Percentiles rank a stretch among this genome's conserved stretches.
Evolutionary conservation across 2,113 vertebrate species (phyloP).

Genomic region (Thamnaconus septentrionalis): DNA sequence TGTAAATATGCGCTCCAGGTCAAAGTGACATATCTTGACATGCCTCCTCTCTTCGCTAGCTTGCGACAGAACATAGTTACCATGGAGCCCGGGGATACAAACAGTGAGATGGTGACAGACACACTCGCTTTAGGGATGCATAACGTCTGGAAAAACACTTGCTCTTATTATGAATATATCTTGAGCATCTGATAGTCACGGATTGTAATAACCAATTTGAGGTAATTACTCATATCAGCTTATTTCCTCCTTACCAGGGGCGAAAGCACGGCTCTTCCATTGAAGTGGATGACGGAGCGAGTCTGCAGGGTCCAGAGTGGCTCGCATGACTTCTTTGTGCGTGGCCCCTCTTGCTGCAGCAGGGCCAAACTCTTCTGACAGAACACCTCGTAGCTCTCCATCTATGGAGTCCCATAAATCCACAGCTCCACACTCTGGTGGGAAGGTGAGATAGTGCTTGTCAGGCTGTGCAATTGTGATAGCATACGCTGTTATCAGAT

Average conservation of each 20-base stretch:
- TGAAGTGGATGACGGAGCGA: constrained; percentile 82
- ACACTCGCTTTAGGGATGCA: too few species aligned
- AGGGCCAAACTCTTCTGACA: constrained; percentile 77
- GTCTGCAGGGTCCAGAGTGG: constrained; percentile 49
- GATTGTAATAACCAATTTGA: not conserved
- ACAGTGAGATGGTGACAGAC: too few species aligned
- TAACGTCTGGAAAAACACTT: not conserved
- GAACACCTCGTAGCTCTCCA: constrained; percentile 92
- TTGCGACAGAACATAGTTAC: too few species aligned
- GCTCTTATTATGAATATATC: not conserved
- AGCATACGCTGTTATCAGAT: too few species aligned
- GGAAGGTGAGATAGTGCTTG: not conserved
- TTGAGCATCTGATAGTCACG: not conserved
- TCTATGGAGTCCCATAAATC: constrained; percentile 54
- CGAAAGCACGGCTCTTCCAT: constrained; percentile 83
- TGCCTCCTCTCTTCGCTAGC: too few species aligned
- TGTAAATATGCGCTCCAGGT: too few species aligned
- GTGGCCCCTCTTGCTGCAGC: constrained; percentile 72
- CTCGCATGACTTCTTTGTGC: constrained; percentile 48
- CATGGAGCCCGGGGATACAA: too few species aligned
- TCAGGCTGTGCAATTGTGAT: too few species aligned
- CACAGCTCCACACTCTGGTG: constrained; percentile 11
- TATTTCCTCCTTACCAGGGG: constrained; percentile 81
- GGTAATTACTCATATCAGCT: not conserved
- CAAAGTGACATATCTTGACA: too few species aligned